Evolutionary conservation across 1,140 invertebrate genomes (phyloP).

Genomic region (Lasioglossum albipes): DNA sequence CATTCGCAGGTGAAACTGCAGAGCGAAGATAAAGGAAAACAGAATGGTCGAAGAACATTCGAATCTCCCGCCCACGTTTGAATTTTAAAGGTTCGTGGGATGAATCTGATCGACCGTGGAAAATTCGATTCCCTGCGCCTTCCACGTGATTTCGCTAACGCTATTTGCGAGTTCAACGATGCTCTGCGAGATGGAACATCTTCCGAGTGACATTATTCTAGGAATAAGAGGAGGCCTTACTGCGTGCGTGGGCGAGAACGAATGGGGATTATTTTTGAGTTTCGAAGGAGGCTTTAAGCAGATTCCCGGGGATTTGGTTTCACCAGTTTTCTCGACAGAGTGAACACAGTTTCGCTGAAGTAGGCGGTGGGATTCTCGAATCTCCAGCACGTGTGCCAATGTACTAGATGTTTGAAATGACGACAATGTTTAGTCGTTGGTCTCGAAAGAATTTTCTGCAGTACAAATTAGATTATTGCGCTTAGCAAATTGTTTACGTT

Average conservation of each 20-base stretch:
- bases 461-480: no score
- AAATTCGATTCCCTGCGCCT: constrained; percentile 45
- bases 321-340: no score
- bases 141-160: constrained; percentile 51
- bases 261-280: constrained; percentile 15
- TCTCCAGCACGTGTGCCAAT: no score
- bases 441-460: no score
- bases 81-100: neutral
- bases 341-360: no score
- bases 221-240: neutral
- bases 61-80: neutral
- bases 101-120: constrained; percentile 16
- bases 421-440: no score
- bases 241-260: neutral
- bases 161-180: constrained; percentile 32
- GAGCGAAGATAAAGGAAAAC: neutral
- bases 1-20: neutral
- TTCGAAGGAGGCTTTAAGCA: no score
- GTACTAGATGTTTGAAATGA: no score
- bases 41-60: constrained; percentile 2
- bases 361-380: no score
- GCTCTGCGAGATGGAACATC: neutral
- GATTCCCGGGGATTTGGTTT: no score
- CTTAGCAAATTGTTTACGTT: no score
- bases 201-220: neutral